Evolutionary conservation across 2,797 vertebrate species (phyloP).

Genomic region (Trematomus bernacchii): DNA sequence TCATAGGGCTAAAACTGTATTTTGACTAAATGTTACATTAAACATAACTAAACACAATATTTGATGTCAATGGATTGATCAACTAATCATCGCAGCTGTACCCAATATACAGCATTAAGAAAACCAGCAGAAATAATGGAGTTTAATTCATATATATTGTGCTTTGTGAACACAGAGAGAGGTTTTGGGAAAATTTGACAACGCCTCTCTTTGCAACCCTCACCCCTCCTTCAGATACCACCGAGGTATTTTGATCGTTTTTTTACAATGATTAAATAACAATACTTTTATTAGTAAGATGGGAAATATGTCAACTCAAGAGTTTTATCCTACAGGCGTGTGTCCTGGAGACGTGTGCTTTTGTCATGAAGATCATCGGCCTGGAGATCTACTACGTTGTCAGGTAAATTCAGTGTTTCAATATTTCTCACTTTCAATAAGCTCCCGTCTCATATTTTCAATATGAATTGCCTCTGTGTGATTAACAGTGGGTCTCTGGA

Average conservation of each 20-base stretch:
- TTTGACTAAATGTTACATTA: too few relatives aligned
- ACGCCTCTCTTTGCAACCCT: slow-evolving; percentile 93
- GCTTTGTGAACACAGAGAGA: slow-evolving; percentile 83
- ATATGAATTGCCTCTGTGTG: neutral
- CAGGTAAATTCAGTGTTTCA: slow-evolving; percentile 83
- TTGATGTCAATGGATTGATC: too few relatives aligned
- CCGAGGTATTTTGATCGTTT: slow-evolving; percentile 87
- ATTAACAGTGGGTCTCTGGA: slow-evolving; percentile 91
- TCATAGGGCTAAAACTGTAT: too few relatives aligned
- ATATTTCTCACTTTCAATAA: neutral
- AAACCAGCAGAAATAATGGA: too few relatives aligned
- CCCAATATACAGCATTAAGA: too few relatives aligned
- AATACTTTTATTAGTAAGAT: neutral
- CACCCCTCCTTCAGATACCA: slow-evolving; percentile 90
- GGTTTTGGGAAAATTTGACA: slow-evolving; percentile 97
- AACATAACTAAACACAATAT: too few relatives aligned
- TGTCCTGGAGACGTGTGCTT: slow-evolving; percentile 96
- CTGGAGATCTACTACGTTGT: slow-evolving; percentile 98
- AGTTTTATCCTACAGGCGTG: slow-evolving; percentile 86
- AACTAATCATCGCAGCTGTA: too few relatives aligned
- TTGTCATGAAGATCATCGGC: slow-evolving; percentile 98
- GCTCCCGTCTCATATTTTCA: neutral
- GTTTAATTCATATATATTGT: neutral
- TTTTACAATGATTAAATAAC: neutral
- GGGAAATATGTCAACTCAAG: neutral